Evolutionary conservation across 1,140 invertebrate genomes (phyloP).

Genomic region (Drosophila aff.): DNA sequence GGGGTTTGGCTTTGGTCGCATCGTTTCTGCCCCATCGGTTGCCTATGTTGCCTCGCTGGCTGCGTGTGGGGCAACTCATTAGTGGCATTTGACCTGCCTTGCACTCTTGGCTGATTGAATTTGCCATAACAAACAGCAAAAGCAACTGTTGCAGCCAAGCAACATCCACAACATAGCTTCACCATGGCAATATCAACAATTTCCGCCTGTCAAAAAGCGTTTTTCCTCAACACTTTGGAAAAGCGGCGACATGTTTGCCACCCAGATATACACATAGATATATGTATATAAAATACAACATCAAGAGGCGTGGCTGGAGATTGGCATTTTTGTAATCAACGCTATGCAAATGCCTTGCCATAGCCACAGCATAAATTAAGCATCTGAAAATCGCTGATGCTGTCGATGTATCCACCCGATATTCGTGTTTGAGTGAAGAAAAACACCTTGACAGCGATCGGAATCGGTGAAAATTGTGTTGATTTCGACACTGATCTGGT

Average conservation of each 20-base stretch:
- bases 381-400: slow-evolving; percentile 49
- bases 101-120: slow-evolving; percentile 80
- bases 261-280: slow-evolving; percentile 6
- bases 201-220: slow-evolving; percentile 76
- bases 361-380: slow-evolving; percentile 75
- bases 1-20: slow-evolving; percentile 33
- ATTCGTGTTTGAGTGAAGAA: slow-evolving; percentile 21
- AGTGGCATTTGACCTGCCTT: slow-evolving; percentile 81
- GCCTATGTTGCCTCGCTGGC: slow-evolving; percentile 26
- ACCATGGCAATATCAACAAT: slow-evolving; percentile 41
- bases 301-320: slow-evolving; percentile 25
- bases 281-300: slow-evolving; percentile 10
- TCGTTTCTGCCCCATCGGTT: slow-evolving; percentile 48
- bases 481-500: slow-evolving; percentile 72
- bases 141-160: slow-evolving; percentile 21
- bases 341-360: slow-evolving; percentile 69
- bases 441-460: slow-evolving; percentile 60
- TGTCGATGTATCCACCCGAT: slow-evolving; percentile 40
- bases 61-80: slow-evolving; percentile 83
- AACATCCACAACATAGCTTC: slow-evolving; percentile 15
- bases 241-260: slow-evolving; percentile 50
- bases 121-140: slow-evolving; percentile 68
- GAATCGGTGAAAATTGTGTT: slow-evolving; percentile 52
- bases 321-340: slow-evolving; percentile 83
- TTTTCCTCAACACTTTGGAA: slow-evolving; percentile 64